Base-by-base conservation (phyloP, 2,888 invertebrate genomes). In the Anthrax anthrax region DNA sequence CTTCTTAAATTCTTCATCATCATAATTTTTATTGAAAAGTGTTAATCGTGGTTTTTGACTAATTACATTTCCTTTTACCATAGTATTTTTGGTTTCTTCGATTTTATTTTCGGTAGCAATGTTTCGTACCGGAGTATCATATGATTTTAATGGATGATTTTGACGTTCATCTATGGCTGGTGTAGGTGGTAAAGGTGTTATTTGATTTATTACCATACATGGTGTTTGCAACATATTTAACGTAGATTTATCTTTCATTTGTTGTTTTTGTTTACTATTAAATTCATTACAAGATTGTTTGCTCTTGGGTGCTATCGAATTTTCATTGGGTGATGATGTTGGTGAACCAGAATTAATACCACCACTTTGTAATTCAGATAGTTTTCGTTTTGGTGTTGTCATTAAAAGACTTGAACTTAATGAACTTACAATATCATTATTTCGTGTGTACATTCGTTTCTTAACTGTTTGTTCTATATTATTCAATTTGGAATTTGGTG, bases 361-460 rank as follows among this genome's bases (percentile, higher is more conserved):
- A 14, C 44, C 23, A 8, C 18, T 27, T 16, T 39, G 37, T 13
- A 47, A 16, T 10, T 50, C 50, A 19, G 40, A 37, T 9, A 47
- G 44, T 38, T 48, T 51, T 17, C 48, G 34, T 44, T 57, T 60
- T 6, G 50, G 51, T 23, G 58, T 58, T 10, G 53, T 34, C 10
- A 38, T 39, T 12, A 3, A 12, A 14, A 52, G 16, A 47, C 67
- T 67, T 2, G 67, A 67, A 45, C 68, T 67, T 1, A 67, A 53
- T 0, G 67, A 67, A 43, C 68, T 66, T 19, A 57, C 55, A 39
- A 67, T 65, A 45, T 67, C 68, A 48, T 67, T 67, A 46, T 60
- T 65, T 37, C 54, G 63, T 5, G 46, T 39, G 47, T 58, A 64
- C 32, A 61, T 54, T 2, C 65, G 60, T 23, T 62, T 64, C 40